Percentiles rank a stretch among this genome's conserved stretches.
These are phyloP conservation scores for Eustalomyia histrio DNA, from an alignment of 2,888 invertebrate species.

Conservation along the genomic window DNA sequence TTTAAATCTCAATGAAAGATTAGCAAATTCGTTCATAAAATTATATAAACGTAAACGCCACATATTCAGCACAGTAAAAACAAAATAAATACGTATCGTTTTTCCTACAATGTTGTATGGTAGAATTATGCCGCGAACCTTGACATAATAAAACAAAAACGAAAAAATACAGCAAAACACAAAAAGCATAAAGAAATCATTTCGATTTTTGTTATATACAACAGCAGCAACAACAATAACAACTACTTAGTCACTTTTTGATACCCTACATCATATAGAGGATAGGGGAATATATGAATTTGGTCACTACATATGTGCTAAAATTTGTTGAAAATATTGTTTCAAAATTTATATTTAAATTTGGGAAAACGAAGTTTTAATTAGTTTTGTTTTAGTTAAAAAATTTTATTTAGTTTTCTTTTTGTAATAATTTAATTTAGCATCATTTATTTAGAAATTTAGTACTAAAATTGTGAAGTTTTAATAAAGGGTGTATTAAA, in stretches of 20 bases:
- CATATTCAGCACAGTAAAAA: background rate
- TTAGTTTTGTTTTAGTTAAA: no score
- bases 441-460: no score
- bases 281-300: no score
- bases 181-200: slow-evolving; percentile 5
- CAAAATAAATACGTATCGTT: slow-evolving; percentile 1
- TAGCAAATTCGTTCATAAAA: background rate
- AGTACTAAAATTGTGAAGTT: no score
- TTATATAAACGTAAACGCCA: background rate
- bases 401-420: no score
- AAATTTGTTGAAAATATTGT: no score
- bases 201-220: background rate
- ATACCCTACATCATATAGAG: background rate
- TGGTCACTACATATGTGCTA: no score
- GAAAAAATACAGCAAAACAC: slow-evolving; percentile 9
- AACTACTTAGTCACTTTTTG: background rate
- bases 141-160: slow-evolving; percentile 73
- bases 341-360: no score
- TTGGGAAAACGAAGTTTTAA: no score
- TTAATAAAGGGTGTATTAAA: no score
- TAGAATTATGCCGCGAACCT: slow-evolving; percentile 76
- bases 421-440: no score
- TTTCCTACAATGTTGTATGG: slow-evolving; percentile 56
- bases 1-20: background rate
- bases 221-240: slow-evolving; percentile 34